Conservation (phyloP, 2,888 invertebrate species). For the Yponomeuta malinellus region DNA sequence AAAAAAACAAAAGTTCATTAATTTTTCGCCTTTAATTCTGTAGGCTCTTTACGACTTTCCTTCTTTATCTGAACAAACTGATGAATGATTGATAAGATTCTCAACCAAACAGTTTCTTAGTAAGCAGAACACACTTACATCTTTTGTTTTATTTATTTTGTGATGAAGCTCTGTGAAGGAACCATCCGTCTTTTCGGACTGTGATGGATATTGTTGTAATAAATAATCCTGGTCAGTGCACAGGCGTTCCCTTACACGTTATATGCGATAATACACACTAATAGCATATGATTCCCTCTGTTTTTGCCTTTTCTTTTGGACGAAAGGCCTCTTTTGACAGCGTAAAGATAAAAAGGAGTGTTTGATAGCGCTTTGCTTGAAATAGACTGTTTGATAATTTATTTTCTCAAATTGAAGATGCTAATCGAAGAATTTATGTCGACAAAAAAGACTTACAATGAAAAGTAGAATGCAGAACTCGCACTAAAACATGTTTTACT, state of each 20-base stretch:
- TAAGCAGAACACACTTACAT: background rate
- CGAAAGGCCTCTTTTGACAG: background rate
- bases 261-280: background rate
- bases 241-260: background rate
- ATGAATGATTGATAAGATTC: too few relatives aligned
- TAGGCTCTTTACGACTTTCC: too few relatives aligned
- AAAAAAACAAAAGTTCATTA: too few relatives aligned
- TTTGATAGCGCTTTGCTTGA: background rate
- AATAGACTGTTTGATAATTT: background rate
- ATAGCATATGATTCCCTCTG: background rate
- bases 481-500: too few relatives aligned
- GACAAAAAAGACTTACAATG: too few relatives aligned
- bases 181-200: conserved; percentile 2
- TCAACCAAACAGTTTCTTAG: background rate
- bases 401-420: background rate
- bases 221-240: background rate
- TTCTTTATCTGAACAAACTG: too few relatives aligned
- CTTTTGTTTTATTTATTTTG: background rate
- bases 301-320: background rate
- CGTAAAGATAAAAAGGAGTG: background rate
- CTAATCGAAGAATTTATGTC: too few relatives aligned
- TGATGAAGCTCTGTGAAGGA: background rate
- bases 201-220: conserved; percentile 3
- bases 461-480: too few relatives aligned
- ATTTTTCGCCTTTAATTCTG: too few relatives aligned